These are phyloP conservation scores for Montifringilla adamsi DNA, from an alignment of 2,113 vertebrate species.

Conservation along the genomic window DNA sequence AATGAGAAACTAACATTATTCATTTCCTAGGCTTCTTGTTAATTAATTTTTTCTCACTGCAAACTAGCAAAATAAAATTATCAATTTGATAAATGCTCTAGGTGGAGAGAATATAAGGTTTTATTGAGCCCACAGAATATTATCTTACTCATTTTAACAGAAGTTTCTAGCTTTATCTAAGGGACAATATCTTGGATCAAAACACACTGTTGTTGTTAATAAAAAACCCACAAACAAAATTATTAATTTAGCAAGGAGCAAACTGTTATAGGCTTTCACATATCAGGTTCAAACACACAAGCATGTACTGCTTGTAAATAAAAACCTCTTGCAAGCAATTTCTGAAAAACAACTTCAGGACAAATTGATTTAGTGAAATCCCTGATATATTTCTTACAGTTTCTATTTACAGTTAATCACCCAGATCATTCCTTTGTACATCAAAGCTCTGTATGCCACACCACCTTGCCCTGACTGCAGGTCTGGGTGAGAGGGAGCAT, in stretches of 20 bases:
- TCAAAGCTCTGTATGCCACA: neutral
- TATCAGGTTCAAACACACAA: neutral
- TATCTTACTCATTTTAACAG: neutral
- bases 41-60: neutral
- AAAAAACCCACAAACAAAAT: neutral
- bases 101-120: neutral
- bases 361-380: neutral
- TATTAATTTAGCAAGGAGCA: neutral
- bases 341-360: neutral
- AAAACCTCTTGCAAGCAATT: neutral
- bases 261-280: neutral
- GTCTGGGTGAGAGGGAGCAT: rapidly evolving
- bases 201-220: neutral
- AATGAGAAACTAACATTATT: neutral
- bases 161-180: neutral
- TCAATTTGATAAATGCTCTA: neutral
- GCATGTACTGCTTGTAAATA: neutral
- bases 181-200: neutral
- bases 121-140: neutral
- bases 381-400: neutral
- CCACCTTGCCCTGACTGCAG: neutral
- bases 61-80: neutral
- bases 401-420: neutral
- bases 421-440: neutral
- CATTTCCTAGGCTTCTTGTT: neutral